Base-by-base conservation (phyloP, 2,113 vertebrate genomes). In the Anarhynchus alexandrinus region DNA sequence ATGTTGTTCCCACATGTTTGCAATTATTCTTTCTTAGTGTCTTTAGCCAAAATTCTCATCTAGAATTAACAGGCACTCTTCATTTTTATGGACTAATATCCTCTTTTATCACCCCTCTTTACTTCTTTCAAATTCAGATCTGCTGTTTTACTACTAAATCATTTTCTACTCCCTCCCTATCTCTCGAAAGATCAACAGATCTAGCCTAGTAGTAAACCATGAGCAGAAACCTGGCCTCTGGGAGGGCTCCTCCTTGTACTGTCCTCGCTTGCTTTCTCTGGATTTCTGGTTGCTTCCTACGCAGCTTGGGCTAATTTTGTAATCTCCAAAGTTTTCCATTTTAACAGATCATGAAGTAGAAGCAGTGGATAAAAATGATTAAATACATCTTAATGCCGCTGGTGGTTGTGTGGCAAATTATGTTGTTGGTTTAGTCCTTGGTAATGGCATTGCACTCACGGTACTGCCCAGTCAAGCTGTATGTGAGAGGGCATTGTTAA, bases 361-460 rank as follows among this genome's bases (percentile, higher is more conserved):
- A 72, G 3, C 3, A 10, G 12, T 25, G 15, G 21, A 25, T 51
- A 25, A 74, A 73, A 13, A 15, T 8, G 18, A 51, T 47, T 61
- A 67, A 70, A 27, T 40, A 6, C 7, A 4, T 42, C 6, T 1
- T 62, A 59, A 42, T 45, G 16, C 7, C 10, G 3, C 9, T 59
- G 5, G 3, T 30, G 8, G 8, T 34, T 54, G 45, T 19, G 7
- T 57, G 19, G 13, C 23, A 47, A 78, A 11, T 11, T 8, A 3
- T 5, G 4, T 18, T 13, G 20, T 19, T 49, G 32, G 11, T 88
- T 54, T 27, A 77, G 13, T 32, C n/a, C 12, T 73, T n/a, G 29
- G 2, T 72, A 76, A 45, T 3, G 55, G 3, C 4, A 5, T 55
- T 76, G 22, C 2, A 4, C 25, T 17, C 1, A 0, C 19, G 16